Base-by-base conservation (phyloP, 2,888 invertebrate species). In the Rotaria macrura region DNA sequence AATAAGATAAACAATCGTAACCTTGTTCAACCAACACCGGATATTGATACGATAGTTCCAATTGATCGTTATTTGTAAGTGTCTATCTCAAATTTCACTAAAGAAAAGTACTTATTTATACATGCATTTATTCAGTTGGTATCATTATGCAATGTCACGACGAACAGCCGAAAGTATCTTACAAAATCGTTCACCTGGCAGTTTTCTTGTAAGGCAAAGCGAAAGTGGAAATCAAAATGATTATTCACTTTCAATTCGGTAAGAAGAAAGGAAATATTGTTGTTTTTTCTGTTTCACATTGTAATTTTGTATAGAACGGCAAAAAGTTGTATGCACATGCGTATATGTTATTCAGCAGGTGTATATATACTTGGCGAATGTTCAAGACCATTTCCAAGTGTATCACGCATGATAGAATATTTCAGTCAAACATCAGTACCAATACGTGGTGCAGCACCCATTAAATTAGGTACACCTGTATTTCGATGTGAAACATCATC, bases 241-340 rank as follows among this genome's bases (percentile, higher is more conserved):
- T 57, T 86, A 86, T 55, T 84, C 84, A 57, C 84, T 86, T 57
- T 86, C 86, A 34, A 52, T 86, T n/a, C 40, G 74, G 86, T 86
- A 84, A 72, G 20, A 29, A 23, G 29, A 85, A 43, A 54, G 17
- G 10, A 38, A 25, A 23, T 40, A 4, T 14, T n/a, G n/a, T n/a
- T 43, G 40, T 47, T 17, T 25, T 43, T 47, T 47, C 40, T 54
- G 54, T 79, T 38, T 40, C 25, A 38, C 5, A 65, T 17, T 29
- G 14, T 12, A 34, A 17, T 55, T 40, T 54, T 40, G n/a, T n/a
- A 29, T 88, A 97, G 97, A 92, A 96, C 96, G 90, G 94, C 95
- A 85, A 93, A 95, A 89, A 96, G 97, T 84, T 96, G 96, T 89
- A 96, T 97, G 95, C 97, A 97, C 91, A 96, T 97, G 95, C 94